A percentile compares a stretch with the other conserved stretches of the same genome.
phyloP scores from a whole-genome alignment of 2,797 vertebrate species.

The Eleutherodactylus coqui region DNA sequence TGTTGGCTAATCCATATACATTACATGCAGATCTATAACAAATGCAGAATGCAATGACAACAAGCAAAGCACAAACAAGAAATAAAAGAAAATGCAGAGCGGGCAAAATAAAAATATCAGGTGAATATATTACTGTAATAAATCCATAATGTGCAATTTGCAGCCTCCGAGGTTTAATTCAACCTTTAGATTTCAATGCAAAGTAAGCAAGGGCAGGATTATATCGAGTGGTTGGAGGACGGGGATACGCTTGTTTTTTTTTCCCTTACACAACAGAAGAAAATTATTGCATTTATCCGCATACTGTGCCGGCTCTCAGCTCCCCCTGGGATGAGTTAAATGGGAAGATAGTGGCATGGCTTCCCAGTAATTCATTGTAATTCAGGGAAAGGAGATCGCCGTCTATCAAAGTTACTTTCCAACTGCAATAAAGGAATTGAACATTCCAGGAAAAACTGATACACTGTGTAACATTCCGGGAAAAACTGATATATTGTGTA shows the following conservation, averaged over 20 bases:
- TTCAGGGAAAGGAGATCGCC: constrained; percentile 44
- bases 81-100: constrained; percentile 40
- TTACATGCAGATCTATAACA: constrained; percentile 20
- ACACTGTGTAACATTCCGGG: too few relatives aligned
- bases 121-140: constrained; percentile 30
- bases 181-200: constrained; percentile 50
- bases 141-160: constrained; percentile 33
- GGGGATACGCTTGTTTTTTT: constrained; percentile 38
- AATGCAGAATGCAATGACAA: constrained; percentile 13
- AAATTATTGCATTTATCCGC: constrained; percentile 59
- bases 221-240: constrained; percentile 39
- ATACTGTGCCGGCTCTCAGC: constrained; percentile 36
- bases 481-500: too few relatives aligned
- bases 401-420: constrained; percentile 54
- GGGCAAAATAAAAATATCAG: constrained; percentile 46
- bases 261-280: constrained; percentile 59
- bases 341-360: constrained; percentile 55
- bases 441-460: constrained; percentile 5
- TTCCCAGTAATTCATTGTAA: constrained; percentile 57
- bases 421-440: constrained; percentile 39
- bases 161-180: constrained; percentile 43
- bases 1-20: constrained; percentile 39
- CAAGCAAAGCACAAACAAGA: neutral
- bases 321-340: constrained; percentile 57
- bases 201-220: constrained; percentile 44